These are phyloP conservation scores for Acleris emargana DNA, from an alignment of 2,888 invertebrate genomes.

Conservation along the genomic window DNA sequence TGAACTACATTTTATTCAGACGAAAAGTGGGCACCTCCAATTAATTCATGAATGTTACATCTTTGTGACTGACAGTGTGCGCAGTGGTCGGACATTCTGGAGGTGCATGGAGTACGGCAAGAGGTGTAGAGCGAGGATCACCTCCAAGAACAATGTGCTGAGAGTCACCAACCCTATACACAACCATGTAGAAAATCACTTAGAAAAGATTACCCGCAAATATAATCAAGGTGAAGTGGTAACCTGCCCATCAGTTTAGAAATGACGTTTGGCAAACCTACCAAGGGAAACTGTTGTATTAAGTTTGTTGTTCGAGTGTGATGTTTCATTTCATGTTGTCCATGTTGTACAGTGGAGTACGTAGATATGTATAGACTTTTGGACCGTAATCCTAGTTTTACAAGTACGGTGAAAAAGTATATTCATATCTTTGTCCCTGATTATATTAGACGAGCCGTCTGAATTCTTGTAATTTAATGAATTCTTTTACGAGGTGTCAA, in stretches of 20 bases:
- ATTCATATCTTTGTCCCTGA: no score
- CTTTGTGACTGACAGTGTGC: constrained; percentile 78
- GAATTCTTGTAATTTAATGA: no score
- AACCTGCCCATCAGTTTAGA: constrained; percentile 70
- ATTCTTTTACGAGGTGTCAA: no score
- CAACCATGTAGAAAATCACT: constrained; percentile 72
- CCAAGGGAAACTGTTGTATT: not conserved
- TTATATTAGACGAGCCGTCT: no score
- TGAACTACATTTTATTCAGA: constrained; percentile 78
- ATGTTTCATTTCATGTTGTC: not conserved
- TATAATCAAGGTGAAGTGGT: constrained; percentile 77
- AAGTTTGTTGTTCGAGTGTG: constrained; percentile 7
- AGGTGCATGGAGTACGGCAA: constrained; percentile 79
- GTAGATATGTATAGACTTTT: no score
- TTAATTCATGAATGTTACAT: constrained; percentile 78
- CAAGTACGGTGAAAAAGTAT: no score
- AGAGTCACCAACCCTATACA: constrained; percentile 77
- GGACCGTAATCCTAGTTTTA: no score
- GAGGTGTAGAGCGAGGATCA: constrained; percentile 77
- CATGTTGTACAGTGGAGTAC: not conserved
- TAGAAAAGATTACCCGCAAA: constrained; percentile 71
- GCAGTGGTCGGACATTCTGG: constrained; percentile 80
- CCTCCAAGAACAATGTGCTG: constrained; percentile 75
- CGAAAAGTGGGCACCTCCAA: constrained; percentile 78
- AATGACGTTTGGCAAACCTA: not conserved